Evolutionary conservation across 2,797 vertebrate genomes (phyloP), one percentile per base, ranked within the genome.

Genomic region (Lophius americanus): DNA sequence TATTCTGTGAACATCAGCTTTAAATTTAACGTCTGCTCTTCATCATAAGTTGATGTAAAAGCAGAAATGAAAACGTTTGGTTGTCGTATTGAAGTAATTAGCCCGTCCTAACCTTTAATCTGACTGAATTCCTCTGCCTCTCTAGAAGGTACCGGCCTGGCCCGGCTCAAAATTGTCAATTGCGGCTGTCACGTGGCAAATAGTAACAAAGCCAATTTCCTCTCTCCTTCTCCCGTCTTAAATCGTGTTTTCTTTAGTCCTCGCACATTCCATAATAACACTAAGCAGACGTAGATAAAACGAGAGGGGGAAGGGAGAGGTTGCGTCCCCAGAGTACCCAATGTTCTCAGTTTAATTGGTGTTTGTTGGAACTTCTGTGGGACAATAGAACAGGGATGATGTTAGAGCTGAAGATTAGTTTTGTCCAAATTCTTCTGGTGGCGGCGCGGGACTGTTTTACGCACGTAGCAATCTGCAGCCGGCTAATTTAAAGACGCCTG

Each of bases 121-220:
- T 85, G 67, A 23, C 83, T 74, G 75, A 81, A 88, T 85, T 85
- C 80, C 73, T 77, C 68, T 12, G 74, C 58, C 73, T 81, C 64
- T 62, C 68, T 59, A 78, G 73, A 84, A 68, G 67, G 81, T 67
- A 83, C 64, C 65, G 72, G 68, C 59, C 51, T 78, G 81, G 82
- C 79, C 68, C 50, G 7, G 51, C 75, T 85, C 70, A 74, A 84
- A 83, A 85, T 84, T 83, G 85, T 78, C 84, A 92, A 92, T 92
- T 88, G 84, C 71, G 91, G 81, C 89, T 90, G 92, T 89, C 91
- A 92, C 23, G 74, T 78, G 63, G 75, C 88, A 91, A 88, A 86
- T 78, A 73, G 60, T 55, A 89, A 79, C 79, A 47, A 64, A 12
- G 87, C 86, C 68, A 70, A 82, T 78, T 81, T 64, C 36, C 58